A percentile compares a stretch with the other conserved stretches of the same genome.
Conservation (phyloP, 2,113 vertebrate species). For the Istiophorus platypterus region DNA sequence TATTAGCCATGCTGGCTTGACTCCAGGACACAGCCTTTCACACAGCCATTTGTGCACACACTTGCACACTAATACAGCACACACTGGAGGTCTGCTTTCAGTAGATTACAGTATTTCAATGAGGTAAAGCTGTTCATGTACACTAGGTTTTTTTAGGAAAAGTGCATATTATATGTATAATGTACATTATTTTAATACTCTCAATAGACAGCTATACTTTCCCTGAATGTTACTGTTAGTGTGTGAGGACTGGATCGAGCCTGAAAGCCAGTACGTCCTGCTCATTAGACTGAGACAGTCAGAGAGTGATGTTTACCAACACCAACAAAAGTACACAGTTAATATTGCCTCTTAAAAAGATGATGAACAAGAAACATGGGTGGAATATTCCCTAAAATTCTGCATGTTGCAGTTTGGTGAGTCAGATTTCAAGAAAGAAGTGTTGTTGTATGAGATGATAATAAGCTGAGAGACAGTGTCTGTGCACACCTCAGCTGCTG, state of each 20-base stretch:
- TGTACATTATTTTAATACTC: conserved; percentile 42
- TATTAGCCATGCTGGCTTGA: conserved; percentile 23
- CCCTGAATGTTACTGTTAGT: conserved; percentile 47
- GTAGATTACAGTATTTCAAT: not conserved
- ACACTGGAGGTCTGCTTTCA: conserved; percentile 14
- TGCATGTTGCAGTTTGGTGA: conserved; percentile 11
- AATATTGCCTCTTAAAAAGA: conserved; percentile 27
- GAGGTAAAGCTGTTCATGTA: conserved; percentile 18
- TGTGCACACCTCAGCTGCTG: conserved; percentile 20
- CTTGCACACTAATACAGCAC: not conserved
- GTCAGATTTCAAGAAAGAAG: not conserved
- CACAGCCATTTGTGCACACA: not conserved
- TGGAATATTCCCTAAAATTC: conserved; percentile 13
- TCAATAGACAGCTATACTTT: conserved; percentile 30
- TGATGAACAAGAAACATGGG: conserved; percentile 18
- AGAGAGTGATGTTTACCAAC: conserved; percentile 64
- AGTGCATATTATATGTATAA: conserved; percentile 35
- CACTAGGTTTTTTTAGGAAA: conserved; percentile 12
- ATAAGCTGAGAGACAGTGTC: not conserved
- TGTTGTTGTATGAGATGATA: not conserved
- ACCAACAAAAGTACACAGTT: conserved; percentile 36
- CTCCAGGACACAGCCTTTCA: conserved; percentile 23
- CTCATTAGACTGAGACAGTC: conserved; percentile 71
- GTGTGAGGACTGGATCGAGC: conserved; percentile 36
- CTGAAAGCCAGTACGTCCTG: conserved; percentile 63